Evolutionary conservation across 2,797 vertebrate species (phyloP).

Genomic region (Sebastolobus altivelis): DNA sequence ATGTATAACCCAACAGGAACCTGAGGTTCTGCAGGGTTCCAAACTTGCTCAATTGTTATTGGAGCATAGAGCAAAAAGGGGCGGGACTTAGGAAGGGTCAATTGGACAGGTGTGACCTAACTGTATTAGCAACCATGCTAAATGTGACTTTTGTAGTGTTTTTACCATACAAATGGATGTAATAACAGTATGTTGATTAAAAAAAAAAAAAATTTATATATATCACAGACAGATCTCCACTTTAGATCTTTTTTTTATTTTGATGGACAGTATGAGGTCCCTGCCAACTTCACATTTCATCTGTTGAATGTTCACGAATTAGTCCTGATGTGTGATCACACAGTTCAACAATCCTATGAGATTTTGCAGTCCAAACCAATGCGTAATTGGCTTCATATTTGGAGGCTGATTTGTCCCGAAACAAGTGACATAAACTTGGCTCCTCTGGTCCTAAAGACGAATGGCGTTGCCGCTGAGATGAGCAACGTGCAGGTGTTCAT

Average conservation of each 20-base stretch:
- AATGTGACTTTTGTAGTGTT: constrained; percentile 5
- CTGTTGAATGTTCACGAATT: constrained; percentile 16
- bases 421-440: constrained; percentile 28
- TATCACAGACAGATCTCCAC: not conserved
- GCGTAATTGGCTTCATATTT: constrained; percentile 15
- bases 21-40: too few species aligned
- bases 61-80: too few species aligned
- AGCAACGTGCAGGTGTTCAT: constrained; percentile 47
- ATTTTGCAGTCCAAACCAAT: constrained; percentile 1
- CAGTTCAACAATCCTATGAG: not conserved
- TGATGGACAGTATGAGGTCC: not conserved
- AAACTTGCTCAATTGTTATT: too few species aligned
- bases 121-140: not conserved
- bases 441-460: constrained; percentile 12
- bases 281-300: constrained; percentile 8
- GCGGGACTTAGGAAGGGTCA: too few species aligned
- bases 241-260: constrained; percentile 56
- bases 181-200: not conserved
- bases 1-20: too few species aligned
- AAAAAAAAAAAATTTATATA: not conserved
- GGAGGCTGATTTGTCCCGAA: not conserved
- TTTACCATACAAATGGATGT: not conserved
- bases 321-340: constrained; percentile 1
- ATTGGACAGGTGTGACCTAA: not conserved
- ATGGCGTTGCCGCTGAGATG: constrained; percentile 37